These are phyloP conservation scores for Callocephalon fimbriatum DNA, from an alignment of 2,113 vertebrate genomes.

Conservation along the genomic window DNA sequence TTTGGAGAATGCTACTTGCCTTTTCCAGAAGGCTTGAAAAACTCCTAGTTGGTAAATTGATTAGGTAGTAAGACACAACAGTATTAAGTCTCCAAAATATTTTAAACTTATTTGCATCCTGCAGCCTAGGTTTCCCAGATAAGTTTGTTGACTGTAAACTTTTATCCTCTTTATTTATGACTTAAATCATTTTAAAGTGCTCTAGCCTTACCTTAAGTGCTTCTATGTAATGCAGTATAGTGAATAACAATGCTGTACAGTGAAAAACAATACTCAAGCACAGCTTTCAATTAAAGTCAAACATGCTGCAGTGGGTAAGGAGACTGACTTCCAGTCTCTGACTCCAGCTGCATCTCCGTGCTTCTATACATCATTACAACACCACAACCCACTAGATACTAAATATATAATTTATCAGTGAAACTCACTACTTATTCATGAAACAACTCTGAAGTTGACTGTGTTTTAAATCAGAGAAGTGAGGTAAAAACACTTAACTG, in stretches of 20 bases:
- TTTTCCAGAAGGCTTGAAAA: constrained; percentile 61
- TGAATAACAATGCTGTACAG: constrained; percentile 52
- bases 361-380: constrained; percentile 46
- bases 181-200: constrained; percentile 61
- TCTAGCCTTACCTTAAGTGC: constrained; percentile 63
- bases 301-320: constrained; percentile 41
- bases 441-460: constrained; percentile 38
- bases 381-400: constrained; percentile 48
- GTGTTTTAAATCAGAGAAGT: constrained; percentile 43
- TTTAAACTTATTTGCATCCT: constrained; percentile 24
- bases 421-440: constrained; percentile 66
- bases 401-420: constrained; percentile 72
- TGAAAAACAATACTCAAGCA: constrained; percentile 67
- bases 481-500: constrained; percentile 22
- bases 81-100: constrained; percentile 36
- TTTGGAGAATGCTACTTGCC: constrained; percentile 51
- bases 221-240: constrained; percentile 48
- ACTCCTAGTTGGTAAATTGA: constrained; percentile 46
- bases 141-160: constrained; percentile 65
- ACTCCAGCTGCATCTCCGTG: constrained; percentile 38
- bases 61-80: constrained; percentile 22
- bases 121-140: constrained; percentile 35
- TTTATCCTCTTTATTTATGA: constrained; percentile 60
- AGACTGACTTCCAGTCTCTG: constrained; percentile 55
- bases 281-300: constrained; percentile 65